Percentiles rank a stretch among this genome's conserved stretches.
These are phyloP conservation scores for Chaenocephalus aceratus DNA, from an alignment of 2,113 vertebrate genomes.

Conservation along the genomic window DNA sequence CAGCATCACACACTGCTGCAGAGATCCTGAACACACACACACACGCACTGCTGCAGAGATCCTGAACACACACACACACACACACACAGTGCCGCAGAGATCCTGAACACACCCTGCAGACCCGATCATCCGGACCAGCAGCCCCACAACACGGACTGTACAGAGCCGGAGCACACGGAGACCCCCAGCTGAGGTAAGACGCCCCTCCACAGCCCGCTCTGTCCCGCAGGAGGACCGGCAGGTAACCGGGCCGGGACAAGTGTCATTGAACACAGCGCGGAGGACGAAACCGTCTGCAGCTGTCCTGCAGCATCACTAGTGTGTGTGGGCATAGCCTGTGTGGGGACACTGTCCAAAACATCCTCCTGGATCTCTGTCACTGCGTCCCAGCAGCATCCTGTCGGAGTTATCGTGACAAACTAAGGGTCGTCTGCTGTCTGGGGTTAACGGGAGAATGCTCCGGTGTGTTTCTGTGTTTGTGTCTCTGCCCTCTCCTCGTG, in stretches of 20 bases:
- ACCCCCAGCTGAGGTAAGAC: conserved; percentile 47
- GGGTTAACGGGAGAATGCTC: neutral
- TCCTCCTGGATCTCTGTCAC: neutral
- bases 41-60: neutral
- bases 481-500: accelerated
- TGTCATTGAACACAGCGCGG: neutral
- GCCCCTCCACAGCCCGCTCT: neutral
- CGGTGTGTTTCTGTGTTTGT: no score
- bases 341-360: neutral
- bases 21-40: conserved; percentile 30
- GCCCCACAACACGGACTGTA: neutral
- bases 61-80: no score
- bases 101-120: conserved; percentile 36
- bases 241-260: neutral
- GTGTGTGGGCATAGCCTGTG: neutral
- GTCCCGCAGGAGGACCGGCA: neutral
- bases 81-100: conserved; percentile 42
- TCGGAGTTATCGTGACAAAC: no score
- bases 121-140: conserved; percentile 2
- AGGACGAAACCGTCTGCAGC: neutral
- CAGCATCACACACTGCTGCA: conserved; percentile 51
- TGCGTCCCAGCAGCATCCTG: neutral
- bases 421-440: neutral
- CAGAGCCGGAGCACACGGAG: accelerated
- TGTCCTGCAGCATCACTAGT: neutral